Conservation (phyloP, 2,888 invertebrate genomes). For the Trypoxylon attenuatum region DNA sequence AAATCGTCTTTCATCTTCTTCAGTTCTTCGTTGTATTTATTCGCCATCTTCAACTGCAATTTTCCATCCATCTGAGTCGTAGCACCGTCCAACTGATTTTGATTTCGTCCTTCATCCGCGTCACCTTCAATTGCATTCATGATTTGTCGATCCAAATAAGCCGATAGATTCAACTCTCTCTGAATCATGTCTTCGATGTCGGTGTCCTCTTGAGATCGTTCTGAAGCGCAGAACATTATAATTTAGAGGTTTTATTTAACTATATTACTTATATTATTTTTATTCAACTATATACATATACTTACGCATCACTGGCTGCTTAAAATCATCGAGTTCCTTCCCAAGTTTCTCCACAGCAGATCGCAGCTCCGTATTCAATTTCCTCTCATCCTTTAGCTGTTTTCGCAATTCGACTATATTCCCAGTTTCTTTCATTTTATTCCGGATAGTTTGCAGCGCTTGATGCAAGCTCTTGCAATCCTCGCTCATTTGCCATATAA, state of each 20-base stretch:
- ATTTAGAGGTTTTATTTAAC: too few relatives aligned
- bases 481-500: slow-evolving; percentile 78
- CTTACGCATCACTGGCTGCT: slow-evolving; percentile 48
- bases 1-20: slow-evolving; percentile 63
- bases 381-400: slow-evolving; percentile 77
- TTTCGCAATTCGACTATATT: slow-evolving; percentile 79
- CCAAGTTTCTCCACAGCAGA: slow-evolving; percentile 68
- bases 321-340: slow-evolving; percentile 59
- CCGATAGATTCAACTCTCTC: slow-evolving; percentile 79
- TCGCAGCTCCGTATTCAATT: slow-evolving; percentile 71
- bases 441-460: slow-evolving; percentile 76
- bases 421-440: slow-evolving; percentile 77
- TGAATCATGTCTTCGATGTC: slow-evolving; percentile 75
- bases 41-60: slow-evolving; percentile 52
- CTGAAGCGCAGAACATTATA: too few relatives aligned
- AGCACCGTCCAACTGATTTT: neutral
- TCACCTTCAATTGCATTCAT: slow-evolving; percentile 77
- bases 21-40: slow-evolving; percentile 64
- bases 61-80: slow-evolving; percentile 37
- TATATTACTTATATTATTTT: neutral
- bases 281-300: slow-evolving; percentile 7
- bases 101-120: slow-evolving; percentile 43
- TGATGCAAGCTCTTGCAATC: slow-evolving; percentile 77
- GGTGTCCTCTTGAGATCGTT: slow-evolving; percentile 55
- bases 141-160: slow-evolving; percentile 78